Evolutionary conservation across 2,113 vertebrate genomes (phyloP), one percentile per base, ranked within the genome.

Genomic region (Eclectus roratus): DNA sequence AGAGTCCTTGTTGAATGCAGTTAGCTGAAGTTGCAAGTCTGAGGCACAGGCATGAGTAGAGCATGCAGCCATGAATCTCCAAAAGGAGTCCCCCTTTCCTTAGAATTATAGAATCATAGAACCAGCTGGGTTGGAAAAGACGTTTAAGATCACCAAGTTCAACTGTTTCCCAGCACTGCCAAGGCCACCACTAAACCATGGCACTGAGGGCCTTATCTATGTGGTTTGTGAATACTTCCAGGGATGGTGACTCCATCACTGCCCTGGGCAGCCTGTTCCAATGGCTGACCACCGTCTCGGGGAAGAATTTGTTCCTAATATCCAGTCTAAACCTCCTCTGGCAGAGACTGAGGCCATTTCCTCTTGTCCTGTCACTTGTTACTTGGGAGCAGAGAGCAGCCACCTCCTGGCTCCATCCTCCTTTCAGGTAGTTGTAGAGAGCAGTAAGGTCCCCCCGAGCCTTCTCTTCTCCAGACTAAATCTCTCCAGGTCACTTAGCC

Each of bases 261-360:
- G 13, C 56, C 56, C 20, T n/a, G 6, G 13, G 8, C 33, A 58
- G 20, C 33, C 56, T 58, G 33, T 58, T 23, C 33, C 56, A 58
- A 58, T 10, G 33, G 33, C 20, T 58, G 20, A 58, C 2, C 33
- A 23, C 33, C 33, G 33, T n/a, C 8, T n/a, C 4, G 3, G 33
- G 33, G 20, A 58, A 58, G 56, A 15, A 15, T 10, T 23, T 23
- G 20, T 10, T 58, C 33, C 20, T 58, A 58, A 58, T 15, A 6
- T n/a, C 33, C 33, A 5, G 33, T n/a, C 21, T n/a, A 58, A n/a
- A 58, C 33, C 56, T 58, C 21, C 20, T 9, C 20, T 58, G 21
- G 9, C 6, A 5, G 20, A 58, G 20, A 4, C 5, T 58, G 20
- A n/a, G 56, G 33, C 56, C 0, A 0, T 58, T 58, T 58, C 20